These are phyloP conservation scores for Mythimna albipuncta DNA, from an alignment of 2,888 invertebrate species.

Conservation along the genomic window DNA sequence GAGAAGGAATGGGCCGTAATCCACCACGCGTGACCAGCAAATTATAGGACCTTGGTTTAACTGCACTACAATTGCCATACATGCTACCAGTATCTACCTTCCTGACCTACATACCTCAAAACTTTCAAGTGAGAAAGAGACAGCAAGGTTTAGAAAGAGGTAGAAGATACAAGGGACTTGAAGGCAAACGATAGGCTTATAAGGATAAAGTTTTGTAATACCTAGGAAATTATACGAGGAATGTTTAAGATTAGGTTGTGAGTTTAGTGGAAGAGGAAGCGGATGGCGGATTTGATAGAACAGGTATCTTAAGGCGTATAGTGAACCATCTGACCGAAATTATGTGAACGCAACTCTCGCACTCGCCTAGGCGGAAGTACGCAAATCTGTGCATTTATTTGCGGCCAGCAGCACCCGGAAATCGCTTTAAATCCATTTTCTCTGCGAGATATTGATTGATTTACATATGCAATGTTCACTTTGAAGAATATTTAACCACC, in stretches of 20 bases:
- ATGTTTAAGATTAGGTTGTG: slow-evolving; percentile 15
- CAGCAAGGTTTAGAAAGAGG: background rate
- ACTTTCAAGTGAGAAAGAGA: slow-evolving; percentile 17
- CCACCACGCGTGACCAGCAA: too few species aligned
- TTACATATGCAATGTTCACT: too few species aligned
- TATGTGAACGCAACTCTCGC: too few species aligned
- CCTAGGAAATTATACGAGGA: slow-evolving; percentile 38
- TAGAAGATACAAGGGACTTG: slow-evolving; percentile 1
- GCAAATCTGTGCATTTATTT: too few species aligned
- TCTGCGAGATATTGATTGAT: too few species aligned
- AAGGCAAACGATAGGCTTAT: slow-evolving; percentile 50
- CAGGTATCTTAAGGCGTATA: too few species aligned
- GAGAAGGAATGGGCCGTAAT: too few species aligned
- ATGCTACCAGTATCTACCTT: background rate
- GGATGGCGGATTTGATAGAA: background rate
- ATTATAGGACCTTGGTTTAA: background rate
- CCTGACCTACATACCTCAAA: slow-evolving; percentile 33
- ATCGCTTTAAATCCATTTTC: too few species aligned
- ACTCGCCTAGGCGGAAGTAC: too few species aligned
- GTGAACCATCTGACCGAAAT: too few species aligned
- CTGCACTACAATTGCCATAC: background rate
- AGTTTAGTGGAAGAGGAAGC: background rate
- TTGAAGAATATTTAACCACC: too few species aligned
- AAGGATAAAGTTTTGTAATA: slow-evolving; percentile 15
- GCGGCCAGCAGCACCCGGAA: too few species aligned